These are phyloP conservation scores for Liopterus haemorrhoidalis DNA, from an alignment of 2,888 invertebrate species.

Conservation along the genomic window DNA sequence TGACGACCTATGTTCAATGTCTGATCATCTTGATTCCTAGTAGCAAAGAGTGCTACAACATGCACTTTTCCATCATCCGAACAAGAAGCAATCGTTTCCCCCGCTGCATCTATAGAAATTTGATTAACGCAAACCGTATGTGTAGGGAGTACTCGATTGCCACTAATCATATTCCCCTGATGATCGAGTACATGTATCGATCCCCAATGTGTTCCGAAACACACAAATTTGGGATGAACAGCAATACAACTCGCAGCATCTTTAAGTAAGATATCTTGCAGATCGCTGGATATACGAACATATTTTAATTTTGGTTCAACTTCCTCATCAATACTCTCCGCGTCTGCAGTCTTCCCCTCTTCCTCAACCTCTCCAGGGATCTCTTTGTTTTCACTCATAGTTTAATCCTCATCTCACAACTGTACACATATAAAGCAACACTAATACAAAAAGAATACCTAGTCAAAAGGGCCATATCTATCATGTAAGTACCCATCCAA, in stretches of 20 bases:
- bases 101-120: constrained; percentile 87
- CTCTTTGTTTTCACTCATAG: no score
- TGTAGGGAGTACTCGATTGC: constrained; percentile 64
- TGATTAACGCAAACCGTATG: constrained; percentile 91
- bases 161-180: constrained; percentile 74
- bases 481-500: no score
- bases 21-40: no score
- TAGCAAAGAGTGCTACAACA: constrained; percentile 68
- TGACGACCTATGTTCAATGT: no score
- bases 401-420: no score
- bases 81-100: constrained; percentile 90
- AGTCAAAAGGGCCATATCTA: no score
- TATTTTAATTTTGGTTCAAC: constrained; percentile 88
- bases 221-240: constrained; percentile 91
- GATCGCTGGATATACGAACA: constrained; percentile 80
- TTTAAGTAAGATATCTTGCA: constrained; percentile 74
- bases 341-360: no score
- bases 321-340: constrained; percentile 52
- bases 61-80: constrained; percentile 86
- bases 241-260: constrained; percentile 89
- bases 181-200: constrained; percentile 85
- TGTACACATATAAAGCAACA: no score
- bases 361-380: no score
- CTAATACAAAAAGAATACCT: no score
- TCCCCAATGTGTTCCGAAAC: constrained; percentile 89